Evolutionary conservation across 2,888 invertebrate genomes (phyloP), one percentile per base, ranked within the genome.

Genomic region (Syrphus vitripennis): DNA sequence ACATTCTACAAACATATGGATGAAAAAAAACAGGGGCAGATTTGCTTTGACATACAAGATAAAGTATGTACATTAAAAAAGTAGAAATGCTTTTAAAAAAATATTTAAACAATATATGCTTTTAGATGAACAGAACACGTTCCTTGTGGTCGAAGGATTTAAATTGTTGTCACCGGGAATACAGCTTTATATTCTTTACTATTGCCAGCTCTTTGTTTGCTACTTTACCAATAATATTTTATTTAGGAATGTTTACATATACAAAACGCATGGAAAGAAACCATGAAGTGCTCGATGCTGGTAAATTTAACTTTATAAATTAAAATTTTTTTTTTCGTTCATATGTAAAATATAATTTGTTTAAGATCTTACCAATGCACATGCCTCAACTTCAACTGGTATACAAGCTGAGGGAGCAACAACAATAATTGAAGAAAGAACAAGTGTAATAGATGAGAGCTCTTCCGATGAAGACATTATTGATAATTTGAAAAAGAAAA

Each of bases 101-200:
- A 4, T 42, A 16, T 21, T 12, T 19, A 5, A 10, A 31, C 1
- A 7, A 1, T 5, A 55, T 6, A 0, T 26, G 19, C 9, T 31
- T 31, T 45, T 61, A 91, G 91, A 92, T 91, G 92, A 91, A 91
- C 76, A 89, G 88, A 31, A 91, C 91, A 0, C 90, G 91, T 1
- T 80, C 86, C 0, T 31, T 42, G 0, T 91, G 91, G 91, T 91
- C 91, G 0, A 91, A 89, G 57, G 88, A 88, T 3, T 78, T 90
- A 0, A 88, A 90, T 0, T 91, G 91, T 63, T 91, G 91, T 34
- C 89, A 89, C 19, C 90, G 91, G 0, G 88, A 90, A 24, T 89
- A 88, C 12, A 88, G 88, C 26, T 72, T 90, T 40, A 79, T 70
- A 0, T 42, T 88, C 0, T 91, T 91, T 70, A 16, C 90, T 0